Conservation (phyloP, 2,888 invertebrate species). For the Craniophora ligustri region DNA sequence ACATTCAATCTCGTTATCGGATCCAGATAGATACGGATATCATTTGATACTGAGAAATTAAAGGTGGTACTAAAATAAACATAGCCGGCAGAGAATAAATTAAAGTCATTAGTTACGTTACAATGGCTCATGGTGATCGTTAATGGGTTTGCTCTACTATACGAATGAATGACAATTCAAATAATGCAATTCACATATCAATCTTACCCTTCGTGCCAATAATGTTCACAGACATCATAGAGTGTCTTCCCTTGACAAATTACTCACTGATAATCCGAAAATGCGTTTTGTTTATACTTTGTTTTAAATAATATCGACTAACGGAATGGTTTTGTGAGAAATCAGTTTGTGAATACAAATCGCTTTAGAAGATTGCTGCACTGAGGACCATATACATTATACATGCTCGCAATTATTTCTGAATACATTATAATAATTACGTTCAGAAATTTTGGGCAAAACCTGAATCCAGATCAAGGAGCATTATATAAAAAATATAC, state of each 20-base stretch:
- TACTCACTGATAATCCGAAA: neutral
- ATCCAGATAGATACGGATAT: neutral
- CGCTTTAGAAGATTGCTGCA: slow-evolving; percentile 15
- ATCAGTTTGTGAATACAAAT: slow-evolving; percentile 9
- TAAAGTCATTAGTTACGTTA: slow-evolving; percentile 33
- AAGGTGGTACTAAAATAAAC: slow-evolving; percentile 18
- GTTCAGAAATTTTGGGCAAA: slow-evolving; percentile 7
- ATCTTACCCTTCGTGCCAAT: slow-evolving; percentile 40
- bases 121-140: slow-evolving; percentile 14
- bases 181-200: slow-evolving; percentile 40
- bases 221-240: slow-evolving; percentile 11
- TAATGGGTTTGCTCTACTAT: slow-evolving; percentile 35
- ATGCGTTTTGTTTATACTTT: neutral
- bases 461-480: neutral
- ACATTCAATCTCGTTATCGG: no score
- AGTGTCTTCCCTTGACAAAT: slow-evolving; percentile 8
- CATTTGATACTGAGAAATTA: slow-evolving; percentile 8
- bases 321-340: slow-evolving; percentile 1
- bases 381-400: slow-evolving; percentile 9
- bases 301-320: slow-evolving; percentile 8
- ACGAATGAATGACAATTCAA: slow-evolving; percentile 35
- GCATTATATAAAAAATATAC: neutral
- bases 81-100: slow-evolving; percentile 18
- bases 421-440: slow-evolving; percentile 9
- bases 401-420: slow-evolving; percentile 16